Evolutionary conservation across 2,888 invertebrate species (phyloP), one percentile per base, ranked within the genome.

Genomic region (Ormyrus pomaceus): DNA sequence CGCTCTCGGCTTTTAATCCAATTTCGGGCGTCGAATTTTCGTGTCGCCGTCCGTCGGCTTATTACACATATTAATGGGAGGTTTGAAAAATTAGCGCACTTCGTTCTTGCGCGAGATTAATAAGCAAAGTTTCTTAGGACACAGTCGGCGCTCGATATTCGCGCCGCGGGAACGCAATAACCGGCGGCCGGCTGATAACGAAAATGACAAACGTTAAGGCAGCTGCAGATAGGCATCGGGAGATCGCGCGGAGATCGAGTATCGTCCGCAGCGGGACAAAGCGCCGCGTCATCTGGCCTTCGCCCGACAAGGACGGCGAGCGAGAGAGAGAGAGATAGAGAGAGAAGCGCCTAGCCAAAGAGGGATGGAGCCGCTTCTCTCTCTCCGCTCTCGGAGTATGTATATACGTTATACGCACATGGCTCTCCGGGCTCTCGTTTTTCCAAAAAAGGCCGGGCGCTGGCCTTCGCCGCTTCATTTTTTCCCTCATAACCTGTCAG

Each of bases 201-300:
- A 58, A 56, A 45, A 48, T 65, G 66, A 68, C 45, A 64, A 73
- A 73, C 53, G 72, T 34, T 34, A 46, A 72, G 72, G 51, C 73
- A 62, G 73, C 65, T 73, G 73, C 8, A 64, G 73, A 73, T 64
- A 64, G 55, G 13, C 64, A 62, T 73, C 73, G 64, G 9, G 58
- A 59, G 6, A 19, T 19, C 19, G n/a, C 53, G 55, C 19, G 13
- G 53, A 48, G 64, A 62, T 45, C 34, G 59, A 34, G 66, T 53
- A 64, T 46, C 56, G 58, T 46, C 8, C 69, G 58, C 58, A n/a
- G 13, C 19, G 56, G 58, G 34, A 70, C 51, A 61, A 61, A 72
- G 61, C 51, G 61, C 75, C 48, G 80, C 83, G 84, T 84, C 84
- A 83, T 84, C 83, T 83, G 84, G 83, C 83, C 83, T 84, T 84